phyloP scores from a whole-genome alignment of 2,797 vertebrate species.

The Cynopterus sphinx region DNA sequence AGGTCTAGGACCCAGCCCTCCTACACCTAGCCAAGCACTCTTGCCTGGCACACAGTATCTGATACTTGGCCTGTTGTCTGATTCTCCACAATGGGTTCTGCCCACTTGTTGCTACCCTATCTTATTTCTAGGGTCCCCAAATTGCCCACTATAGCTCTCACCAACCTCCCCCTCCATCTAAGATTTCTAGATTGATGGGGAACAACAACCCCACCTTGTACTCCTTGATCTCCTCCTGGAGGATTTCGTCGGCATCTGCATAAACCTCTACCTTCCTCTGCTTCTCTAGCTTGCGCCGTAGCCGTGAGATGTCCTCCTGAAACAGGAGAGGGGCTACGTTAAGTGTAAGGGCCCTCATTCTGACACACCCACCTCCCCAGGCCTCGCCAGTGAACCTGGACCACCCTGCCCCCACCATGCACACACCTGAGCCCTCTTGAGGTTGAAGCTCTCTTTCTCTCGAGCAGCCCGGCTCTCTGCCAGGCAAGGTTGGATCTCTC shows the following conservation, averaged over 20 bases:
- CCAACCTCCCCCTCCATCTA: background rate
- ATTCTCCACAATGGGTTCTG: background rate
- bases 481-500: conserved; percentile 94
- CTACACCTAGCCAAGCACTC: background rate
- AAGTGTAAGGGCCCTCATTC: background rate
- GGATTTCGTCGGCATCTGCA: conserved; percentile 95
- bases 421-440: conserved; percentile 93
- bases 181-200: background rate
- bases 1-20: background rate
- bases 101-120: background rate
- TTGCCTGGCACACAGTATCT: background rate
- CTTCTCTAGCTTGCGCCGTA: conserved; percentile 94
- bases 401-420: fast-evolving
- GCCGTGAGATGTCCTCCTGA: conserved; percentile 94
- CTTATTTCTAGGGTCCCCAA: background rate
- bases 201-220: conserved; percentile 89
- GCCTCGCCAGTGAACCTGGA: background rate
- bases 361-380: fast-evolving
- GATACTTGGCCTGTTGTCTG: background rate
- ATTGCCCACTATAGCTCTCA: background rate
- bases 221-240: conserved; percentile 97
- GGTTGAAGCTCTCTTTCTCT: conserved; percentile 94
- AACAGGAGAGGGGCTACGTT: background rate
- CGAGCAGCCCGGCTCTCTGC: conserved; percentile 93
- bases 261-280: conserved; percentile 98